Percentiles rank a stretch among this genome's conserved stretches.
Conservation (phyloP, 2,888 invertebrate species). For the Hypolimnas misippus region DNA sequence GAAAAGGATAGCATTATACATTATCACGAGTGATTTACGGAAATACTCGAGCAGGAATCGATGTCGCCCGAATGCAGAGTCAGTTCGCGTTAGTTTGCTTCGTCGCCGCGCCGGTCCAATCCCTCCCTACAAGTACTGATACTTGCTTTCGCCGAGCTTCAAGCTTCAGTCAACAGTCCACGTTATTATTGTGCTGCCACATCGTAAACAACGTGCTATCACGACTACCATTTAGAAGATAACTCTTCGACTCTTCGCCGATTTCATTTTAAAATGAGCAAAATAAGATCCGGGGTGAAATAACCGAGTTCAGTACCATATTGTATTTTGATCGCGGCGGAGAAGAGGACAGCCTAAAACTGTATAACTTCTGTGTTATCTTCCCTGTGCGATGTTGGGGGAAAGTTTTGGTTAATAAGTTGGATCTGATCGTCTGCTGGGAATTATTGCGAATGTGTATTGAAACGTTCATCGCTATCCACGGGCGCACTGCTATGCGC, state of each 20-base stretch:
- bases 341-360: slow-evolving; percentile 56
- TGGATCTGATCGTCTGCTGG: slow-evolving; percentile 67
- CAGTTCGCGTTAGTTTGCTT: slow-evolving; percentile 24
- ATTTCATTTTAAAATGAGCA: slow-evolving; percentile 64
- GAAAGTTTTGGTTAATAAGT: slow-evolving; percentile 72
- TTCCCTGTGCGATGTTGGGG: slow-evolving; percentile 77
- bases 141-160: slow-evolving; percentile 68
- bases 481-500: slow-evolving; percentile 90
- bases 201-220: slow-evolving; percentile 52
- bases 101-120: slow-evolving; percentile 21
- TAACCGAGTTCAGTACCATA: slow-evolving; percentile 53
- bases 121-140: slow-evolving; percentile 34
- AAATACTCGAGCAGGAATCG: slow-evolving; percentile 70
- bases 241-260: slow-evolving; percentile 43
- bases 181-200: slow-evolving; percentile 56
- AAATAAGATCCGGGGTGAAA: slow-evolving; percentile 79
- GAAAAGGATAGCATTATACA: slow-evolving; percentile 37
- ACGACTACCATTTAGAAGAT: slow-evolving; percentile 42
- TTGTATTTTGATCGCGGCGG: slow-evolving; percentile 48
- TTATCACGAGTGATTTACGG: slow-evolving; percentile 67
- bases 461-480: slow-evolving; percentile 82
- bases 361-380: slow-evolving; percentile 68
- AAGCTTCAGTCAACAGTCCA: slow-evolving; percentile 52
- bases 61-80: slow-evolving; percentile 65
- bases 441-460: slow-evolving; percentile 83